Evolutionary conservation across 2,888 invertebrate genomes (phyloP).

Genomic region (Erpobdella octoculata): DNA sequence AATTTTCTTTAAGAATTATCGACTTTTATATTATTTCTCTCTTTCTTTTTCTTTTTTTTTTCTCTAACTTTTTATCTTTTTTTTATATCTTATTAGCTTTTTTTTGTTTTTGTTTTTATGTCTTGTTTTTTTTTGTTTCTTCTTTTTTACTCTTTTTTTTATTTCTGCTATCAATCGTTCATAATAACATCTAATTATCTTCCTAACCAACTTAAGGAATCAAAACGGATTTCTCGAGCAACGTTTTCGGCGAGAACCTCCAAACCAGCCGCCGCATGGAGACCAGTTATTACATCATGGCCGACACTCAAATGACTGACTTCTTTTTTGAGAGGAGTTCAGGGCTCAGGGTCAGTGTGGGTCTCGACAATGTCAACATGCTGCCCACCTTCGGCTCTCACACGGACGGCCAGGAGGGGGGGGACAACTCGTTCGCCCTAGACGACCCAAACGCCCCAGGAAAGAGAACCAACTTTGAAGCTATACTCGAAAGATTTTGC

Average conservation of each 20-base stretch:
- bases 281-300: conserved; percentile 7
- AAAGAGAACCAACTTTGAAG: conserved; percentile 6
- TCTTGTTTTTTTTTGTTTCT: no score
- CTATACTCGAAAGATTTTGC: background rate
- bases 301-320: background rate
- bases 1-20: no score
- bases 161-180: no score
- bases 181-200: background rate
- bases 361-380: background rate
- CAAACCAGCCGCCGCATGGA: background rate
- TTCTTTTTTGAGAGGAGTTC: conserved; percentile 10
- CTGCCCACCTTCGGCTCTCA: background rate
- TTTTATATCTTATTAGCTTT: no score
- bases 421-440: conserved; percentile 4
- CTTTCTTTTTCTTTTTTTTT: no score
- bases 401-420: background rate
- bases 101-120: no score
- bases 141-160: no score
- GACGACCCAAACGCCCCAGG: conserved; percentile 2
- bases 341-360: background rate
- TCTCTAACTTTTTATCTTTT: no score
- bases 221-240: background rate
- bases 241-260: conserved; percentile 9
- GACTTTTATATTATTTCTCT: no score
- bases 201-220: background rate